A percentile compares a stretch with the other conserved stretches of the same genome.
phyloP scores from a whole-genome alignment of 2,797 vertebrate genomes.

The Australoheros facetus region DNA sequence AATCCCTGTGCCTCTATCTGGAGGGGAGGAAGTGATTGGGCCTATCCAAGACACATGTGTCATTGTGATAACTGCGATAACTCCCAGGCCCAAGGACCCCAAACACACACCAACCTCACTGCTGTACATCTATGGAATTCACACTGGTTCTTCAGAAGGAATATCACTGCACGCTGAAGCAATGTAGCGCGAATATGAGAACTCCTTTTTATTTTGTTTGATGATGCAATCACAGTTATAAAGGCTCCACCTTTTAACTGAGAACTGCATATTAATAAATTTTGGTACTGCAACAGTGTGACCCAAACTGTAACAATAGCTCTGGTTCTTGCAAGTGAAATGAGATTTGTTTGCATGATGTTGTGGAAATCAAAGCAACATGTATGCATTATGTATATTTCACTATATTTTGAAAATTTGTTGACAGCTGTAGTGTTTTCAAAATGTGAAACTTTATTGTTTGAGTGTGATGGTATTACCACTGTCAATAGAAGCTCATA shows the following conservation, averaged over 20 bases:
- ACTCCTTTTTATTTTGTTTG: not conserved
- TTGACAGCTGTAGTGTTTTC: too few relatives aligned
- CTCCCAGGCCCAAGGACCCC: slow-evolving; percentile 67
- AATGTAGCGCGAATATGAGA: not conserved
- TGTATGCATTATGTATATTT: not conserved
- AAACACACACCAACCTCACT: slow-evolving; percentile 51
- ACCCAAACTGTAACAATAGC: not conserved
- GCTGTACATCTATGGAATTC: slow-evolving; percentile 50
- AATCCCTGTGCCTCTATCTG: slow-evolving; percentile 75
- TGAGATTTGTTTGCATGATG: not conserved
- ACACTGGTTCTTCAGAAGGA: slow-evolving; percentile 28
- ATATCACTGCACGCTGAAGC: not conserved
- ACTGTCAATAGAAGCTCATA: not conserved
- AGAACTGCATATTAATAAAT: not conserved
- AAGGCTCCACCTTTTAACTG: not conserved
- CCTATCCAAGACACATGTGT: slow-evolving; percentile 78
- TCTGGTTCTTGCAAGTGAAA: not conserved
- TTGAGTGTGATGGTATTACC: not conserved
- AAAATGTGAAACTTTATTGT: not conserved
- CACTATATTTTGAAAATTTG: not conserved
- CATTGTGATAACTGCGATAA: slow-evolving; percentile 69
- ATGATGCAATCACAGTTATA: not conserved
- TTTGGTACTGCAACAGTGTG: not conserved
- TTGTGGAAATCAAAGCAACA: not conserved
- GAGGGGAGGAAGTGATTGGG: slow-evolving; percentile 80